Conservation (phyloP, 2,113 vertebrate genomes). For the Xiphophorus maculatus region DNA sequence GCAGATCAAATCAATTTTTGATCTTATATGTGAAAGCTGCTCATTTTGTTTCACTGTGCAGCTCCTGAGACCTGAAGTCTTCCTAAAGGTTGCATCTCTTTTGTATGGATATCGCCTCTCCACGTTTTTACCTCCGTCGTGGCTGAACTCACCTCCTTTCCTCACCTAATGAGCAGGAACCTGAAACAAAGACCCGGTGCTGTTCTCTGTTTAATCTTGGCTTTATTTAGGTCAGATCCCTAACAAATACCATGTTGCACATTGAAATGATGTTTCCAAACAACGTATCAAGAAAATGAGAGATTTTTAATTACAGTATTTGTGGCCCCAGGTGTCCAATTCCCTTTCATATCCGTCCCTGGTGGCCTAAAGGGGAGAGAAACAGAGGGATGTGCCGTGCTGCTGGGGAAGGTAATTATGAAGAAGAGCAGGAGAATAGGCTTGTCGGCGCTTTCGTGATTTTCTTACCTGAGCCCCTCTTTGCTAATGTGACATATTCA, state of each 20-base stretch:
- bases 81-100: conserved; percentile 65
- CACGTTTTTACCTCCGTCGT: conserved; percentile 61
- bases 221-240: conserved; percentile 83
- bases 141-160: conserved; percentile 70
- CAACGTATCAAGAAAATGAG: conserved; percentile 78
- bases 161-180: conserved; percentile 78
- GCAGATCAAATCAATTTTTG: neutral
- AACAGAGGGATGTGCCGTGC: conserved; percentile 68
- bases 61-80: conserved; percentile 29
- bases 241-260: conserved; percentile 77
- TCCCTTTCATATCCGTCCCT: conserved; percentile 84
- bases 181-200: conserved; percentile 74
- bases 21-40: neutral
- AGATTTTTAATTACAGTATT: conserved; percentile 82
- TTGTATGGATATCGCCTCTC: conserved; percentile 73
- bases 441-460: conserved; percentile 61
- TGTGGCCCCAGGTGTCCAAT: conserved; percentile 82
- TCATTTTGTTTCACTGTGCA: neutral
- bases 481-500: conserved; percentile 83
- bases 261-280: conserved; percentile 79
- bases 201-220: conserved; percentile 75
- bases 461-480: conserved; percentile 79
- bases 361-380: conserved; percentile 71
- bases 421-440: conserved; percentile 73
- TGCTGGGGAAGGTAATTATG: conserved; percentile 78